Evolutionary conservation across 37 sponge, comb jelly and placozoan genomes (phyloP).

Genomic region (Dysidea cf. avara): DNA sequence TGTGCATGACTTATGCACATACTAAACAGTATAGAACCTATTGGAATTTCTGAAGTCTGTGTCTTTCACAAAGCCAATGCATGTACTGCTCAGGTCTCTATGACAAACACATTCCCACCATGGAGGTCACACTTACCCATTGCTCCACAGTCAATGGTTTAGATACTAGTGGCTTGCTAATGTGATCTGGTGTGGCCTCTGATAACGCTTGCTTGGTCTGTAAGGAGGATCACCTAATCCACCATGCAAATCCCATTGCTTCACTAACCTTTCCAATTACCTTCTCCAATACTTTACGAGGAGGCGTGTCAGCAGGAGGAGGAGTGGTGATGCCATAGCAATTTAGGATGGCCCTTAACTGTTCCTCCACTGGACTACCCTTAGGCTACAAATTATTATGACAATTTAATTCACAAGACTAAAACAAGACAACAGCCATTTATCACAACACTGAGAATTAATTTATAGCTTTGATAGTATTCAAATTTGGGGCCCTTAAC

Average conservation of each 20-base stretch:
- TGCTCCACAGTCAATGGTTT: slow-evolving; percentile 53
- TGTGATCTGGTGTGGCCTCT: slow-evolving; percentile 17
- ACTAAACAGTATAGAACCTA: too few species aligned
- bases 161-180: slow-evolving; percentile 20
- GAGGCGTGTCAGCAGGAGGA: slow-evolving; percentile 59
- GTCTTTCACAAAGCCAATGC: too few species aligned
- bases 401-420: too few species aligned
- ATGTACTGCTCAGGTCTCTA: too few species aligned
- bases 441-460: too few species aligned
- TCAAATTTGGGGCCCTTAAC: too few species aligned
- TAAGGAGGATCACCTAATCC: background rate
- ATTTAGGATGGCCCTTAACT: slow-evolving; percentile 46
- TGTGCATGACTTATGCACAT: too few species aligned
- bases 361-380: background rate
- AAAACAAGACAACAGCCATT: too few species aligned
- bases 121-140: slow-evolving; percentile 62
- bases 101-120: too few species aligned
- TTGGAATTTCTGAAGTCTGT: too few species aligned
- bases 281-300: slow-evolving; percentile 45
- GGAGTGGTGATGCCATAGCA: slow-evolving; percentile 44
- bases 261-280: slow-evolving; percentile 60
- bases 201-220: slow-evolving; percentile 30
- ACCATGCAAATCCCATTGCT: background rate
- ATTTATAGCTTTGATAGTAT: too few species aligned
- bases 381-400: background rate